Evolutionary conservation across 2,888 invertebrate genomes (phyloP), one percentile per base, ranked within the genome.

Genomic region (Liodrosophila aerea): DNA sequence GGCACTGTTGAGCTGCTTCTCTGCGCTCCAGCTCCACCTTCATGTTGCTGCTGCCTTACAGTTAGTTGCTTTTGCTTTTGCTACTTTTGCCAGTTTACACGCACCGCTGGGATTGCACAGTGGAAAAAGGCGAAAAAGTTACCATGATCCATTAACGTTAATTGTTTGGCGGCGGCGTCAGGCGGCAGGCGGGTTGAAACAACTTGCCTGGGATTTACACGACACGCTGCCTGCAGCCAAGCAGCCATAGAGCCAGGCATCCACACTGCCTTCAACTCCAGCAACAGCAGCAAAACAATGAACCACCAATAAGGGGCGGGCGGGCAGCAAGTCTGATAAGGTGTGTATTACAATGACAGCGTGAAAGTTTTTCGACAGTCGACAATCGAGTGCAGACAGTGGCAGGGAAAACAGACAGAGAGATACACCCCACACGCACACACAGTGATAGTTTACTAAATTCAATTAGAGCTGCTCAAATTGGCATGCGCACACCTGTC

Each of bases 131-230:
- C 72, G 85, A 75, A 86, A 82, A 86, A 82, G 84, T 86, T 86
- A 83, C 85, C 75, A 86, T 85, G 82, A 86, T 82, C 86, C 82
- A 82, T 82, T 82, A 82, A 82, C 86, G 86, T 82, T 82, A 82
- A 82, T 82, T 82, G 82, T 86, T 82, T 82, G 85, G 83, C 80
- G 80, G 82, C 78, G 62, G 56, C 41, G 49, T 51, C 16, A 3
- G 1, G 16, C 7, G 12, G 33, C 8, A 34, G 43, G 44, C 45
- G 53, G 57, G 40, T 50, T 47, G 64, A 34, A 76, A 73, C 84
- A 85, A 69, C 76, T 81, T 80, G 84, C 81, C 63, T 62, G 78
- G 78, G 84, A 78, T 72, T 78, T 85, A 65, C 73, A 63, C 69
- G 73, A 80, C 78, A 80, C 84, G 85, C 83, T 60, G 64, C 74